phyloP scores from a whole-genome alignment of 2,797 vertebrate species.

The Streptopelia turtur region DNA sequence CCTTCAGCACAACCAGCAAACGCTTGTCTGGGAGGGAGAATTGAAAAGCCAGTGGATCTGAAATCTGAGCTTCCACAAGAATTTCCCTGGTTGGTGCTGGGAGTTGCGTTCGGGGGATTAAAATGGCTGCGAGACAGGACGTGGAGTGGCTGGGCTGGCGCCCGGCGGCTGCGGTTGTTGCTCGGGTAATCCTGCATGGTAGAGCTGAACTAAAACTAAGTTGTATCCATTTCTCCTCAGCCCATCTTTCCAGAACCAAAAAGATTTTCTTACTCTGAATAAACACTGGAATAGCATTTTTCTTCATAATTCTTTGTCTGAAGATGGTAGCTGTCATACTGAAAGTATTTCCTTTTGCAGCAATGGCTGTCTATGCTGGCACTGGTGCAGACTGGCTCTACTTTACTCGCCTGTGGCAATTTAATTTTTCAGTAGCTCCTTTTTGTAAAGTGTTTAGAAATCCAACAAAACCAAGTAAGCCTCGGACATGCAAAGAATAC shows the following conservation, averaged over 20 bases:
- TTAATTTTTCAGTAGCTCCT: background rate
- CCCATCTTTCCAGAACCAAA: constrained; percentile 23
- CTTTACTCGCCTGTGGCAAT: background rate
- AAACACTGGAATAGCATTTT: background rate
- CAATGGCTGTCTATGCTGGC: background rate
- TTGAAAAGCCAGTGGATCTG: constrained; percentile 14
- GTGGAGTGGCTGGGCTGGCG: background rate
- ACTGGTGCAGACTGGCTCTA: background rate
- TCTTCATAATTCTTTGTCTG: background rate
- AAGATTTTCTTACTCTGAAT: background rate
- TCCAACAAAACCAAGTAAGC: background rate
- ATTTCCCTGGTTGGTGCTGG: constrained; percentile 14
- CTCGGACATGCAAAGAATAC: background rate
- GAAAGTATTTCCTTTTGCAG: constrained; percentile 14
- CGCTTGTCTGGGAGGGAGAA: constrained; percentile 9
- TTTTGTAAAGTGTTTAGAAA: background rate
- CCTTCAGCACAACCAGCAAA: constrained; percentile 24
- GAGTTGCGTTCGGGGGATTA: background rate
- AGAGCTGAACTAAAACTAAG: background rate
- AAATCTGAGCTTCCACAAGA: constrained; percentile 58
- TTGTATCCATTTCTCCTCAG: background rate
- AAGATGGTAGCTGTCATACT: background rate
- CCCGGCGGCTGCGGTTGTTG: background rate
- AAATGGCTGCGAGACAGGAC: background rate
- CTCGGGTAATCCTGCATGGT: background rate